These are phyloP conservation scores for Pemphredon lugubris DNA, from an alignment of 2,888 invertebrate species.

Conservation along the genomic window DNA sequence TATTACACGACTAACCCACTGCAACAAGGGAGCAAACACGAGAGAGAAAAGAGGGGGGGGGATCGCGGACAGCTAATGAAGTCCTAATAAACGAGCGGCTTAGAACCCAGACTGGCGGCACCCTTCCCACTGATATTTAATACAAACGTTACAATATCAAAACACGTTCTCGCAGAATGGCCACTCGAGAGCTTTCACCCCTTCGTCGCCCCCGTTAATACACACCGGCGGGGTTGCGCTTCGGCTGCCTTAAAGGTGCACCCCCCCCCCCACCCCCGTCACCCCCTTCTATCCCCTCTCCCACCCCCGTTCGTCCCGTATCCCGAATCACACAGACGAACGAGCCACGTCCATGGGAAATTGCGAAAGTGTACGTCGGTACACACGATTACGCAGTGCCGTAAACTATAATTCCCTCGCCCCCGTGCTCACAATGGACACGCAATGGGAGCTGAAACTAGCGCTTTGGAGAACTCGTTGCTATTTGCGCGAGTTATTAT, in stretches of 20 bases:
- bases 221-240: slow-evolving; percentile 33
- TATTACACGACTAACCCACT: neutral
- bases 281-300: neutral
- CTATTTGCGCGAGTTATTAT: slow-evolving; percentile 74
- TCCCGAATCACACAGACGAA: too few species aligned
- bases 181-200: slow-evolving; percentile 69
- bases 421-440: slow-evolving; percentile 21
- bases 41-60: slow-evolving; percentile 19
- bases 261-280: slow-evolving; percentile 7
- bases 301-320: neutral
- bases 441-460: slow-evolving; percentile 39
- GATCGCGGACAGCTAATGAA: slow-evolving; percentile 49
- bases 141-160: slow-evolving; percentile 77
- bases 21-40: neutral
- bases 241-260: slow-evolving; percentile 33
- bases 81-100: slow-evolving; percentile 58
- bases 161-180: slow-evolving; percentile 67
- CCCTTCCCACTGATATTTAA: slow-evolving; percentile 72
- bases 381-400: neutral
- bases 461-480: slow-evolving; percentile 44
- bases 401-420: slow-evolving; percentile 9
- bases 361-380: neutral
- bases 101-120: slow-evolving; percentile 31
- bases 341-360: too few species aligned
- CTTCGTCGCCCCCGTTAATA: slow-evolving; percentile 49